Evolutionary conservation across 1,140 invertebrate species (phyloP), one percentile per base, ranked within the genome.

Genomic region (Drosophila nikananu): DNA sequence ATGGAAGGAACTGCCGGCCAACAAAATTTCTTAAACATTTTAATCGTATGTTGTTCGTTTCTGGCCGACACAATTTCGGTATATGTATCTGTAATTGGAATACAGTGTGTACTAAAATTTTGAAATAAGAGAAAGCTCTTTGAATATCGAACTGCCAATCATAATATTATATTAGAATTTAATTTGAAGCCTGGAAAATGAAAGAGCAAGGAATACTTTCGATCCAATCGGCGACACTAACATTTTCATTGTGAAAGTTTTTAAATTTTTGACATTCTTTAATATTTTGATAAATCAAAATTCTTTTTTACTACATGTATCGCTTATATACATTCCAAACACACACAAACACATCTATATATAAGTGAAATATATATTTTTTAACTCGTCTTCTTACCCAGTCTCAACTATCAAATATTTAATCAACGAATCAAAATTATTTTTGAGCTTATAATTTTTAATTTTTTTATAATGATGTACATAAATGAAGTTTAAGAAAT

Each of bases 141-240:
- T 90, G 86, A 89, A 90, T 90, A 84, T 86, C 59, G 68, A 86
- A 71, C 41, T 78, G 83, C 65, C 64, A 67, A 64, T 58, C 59
- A 49, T 80, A 44, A 35, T 6, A 62, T 37, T 52, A 62, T 17
- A 67, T 59, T 76, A 65, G 52, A 76, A 72, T 62, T 67, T 77
- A 71, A 76, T 74, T 70, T 90, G 27, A 89, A 76, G 41, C 66
- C 67, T 80, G 73, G 59, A 76, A 65, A 55, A 62, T 48, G 27
- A 81, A 78, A 68, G 19, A 78, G 63, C 67, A 82, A 68, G 75
- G 60, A 84, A 76, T 67, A 68, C 60, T 89, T 82, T 81, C 66
- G 73, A 77, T 55, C 35, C n/a, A 71, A 30, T 55, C 49, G 67
- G 62, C 67, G 42, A 72, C 54, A 70, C 74, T 77, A 62, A 61